Base-by-base conservation (phyloP, 35 echinoderm and acorn worm species). In the Eucidaris tribuloides region DNA sequence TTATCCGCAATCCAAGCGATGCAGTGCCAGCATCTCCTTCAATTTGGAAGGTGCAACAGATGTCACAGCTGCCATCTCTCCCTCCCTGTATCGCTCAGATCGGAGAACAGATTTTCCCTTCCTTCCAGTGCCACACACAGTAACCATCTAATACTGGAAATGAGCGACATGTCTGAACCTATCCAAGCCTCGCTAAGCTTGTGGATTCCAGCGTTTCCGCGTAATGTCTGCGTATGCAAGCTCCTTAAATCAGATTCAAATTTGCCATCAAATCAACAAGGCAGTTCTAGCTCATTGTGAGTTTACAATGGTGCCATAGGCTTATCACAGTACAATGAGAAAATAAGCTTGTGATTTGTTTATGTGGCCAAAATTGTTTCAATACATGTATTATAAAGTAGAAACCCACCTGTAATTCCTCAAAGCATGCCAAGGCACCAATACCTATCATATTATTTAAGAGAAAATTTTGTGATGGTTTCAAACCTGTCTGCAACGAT, bases 161-260 rank as follows among this genome's bases (percentile, higher is more conserved):
- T 74, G 14, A 40, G 37, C 11, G 41, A 74, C 4, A 40, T 22
- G 37, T 74, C 68, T 25, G 68, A 74, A 14, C 38, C 44, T 6
- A n/a, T n/a, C 44, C 68, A 9, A 74, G 44, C 44, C 68, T 74
- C 18, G 24, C 68, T 9, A 74, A 44, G 40, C 44, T 74, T 44
- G 68, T 74, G 2, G 68, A 74, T 13, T 74, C 68, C 68, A 44
- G 28, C 68, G 38, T 74, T 36, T 40, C 68, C 11, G n/a, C n/a
- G 44, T 42, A 42, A 33, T 74, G 35, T 42, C 44, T 33, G 35
- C 68, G 9, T 74, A 42, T 74, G 19, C 68, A 44, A 40, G 68
- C 14, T 74, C 68, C 9, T 40, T 74, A 33, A 74, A 74, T 74
- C 68, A 33, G 4, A 40, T 42, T 20, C 9, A n/a, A 11, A 52